Base-by-base conservation (phyloP, 2,113 vertebrate species). In the Fukomys damarensis region DNA sequence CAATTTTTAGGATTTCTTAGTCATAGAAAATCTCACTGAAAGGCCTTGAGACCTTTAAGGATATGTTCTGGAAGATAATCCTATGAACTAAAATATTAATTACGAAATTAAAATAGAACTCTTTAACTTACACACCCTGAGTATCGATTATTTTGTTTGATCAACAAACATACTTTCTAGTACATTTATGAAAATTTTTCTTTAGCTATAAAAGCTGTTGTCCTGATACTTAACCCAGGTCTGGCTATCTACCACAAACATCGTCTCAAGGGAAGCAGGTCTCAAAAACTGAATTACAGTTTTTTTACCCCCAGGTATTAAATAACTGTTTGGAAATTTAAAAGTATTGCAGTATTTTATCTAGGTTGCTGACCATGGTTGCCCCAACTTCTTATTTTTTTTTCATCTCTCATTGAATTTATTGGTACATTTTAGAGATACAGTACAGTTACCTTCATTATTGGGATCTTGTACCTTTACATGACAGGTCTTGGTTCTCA, bases 151-250 rank as follows among this genome's bases (percentile, higher is more conserved):
- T 65, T 88, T 90, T 41, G 4, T 83, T 32, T 68, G 24, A 77
- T 61, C 7, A 49, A 3, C 3, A 79, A 0, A 0, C 2, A 77
- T 6, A 24, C 1, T 72, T 2, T 70, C 0, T 20, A 26, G 17
- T 16, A 41, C 0, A 0, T 19, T 93, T 58, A 49, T 24, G 38
- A 93, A 16, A 89, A 82, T 46, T 52, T 49, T 32, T 91, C 7
- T 58, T 19, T 2, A 86, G 26, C 28, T 35, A 11, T 43, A 82
- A 79, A 86, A 58, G 5, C 17, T 10, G 2, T 52, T 66, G 89
- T 49, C 9, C 1, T 43, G 5, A 14, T 1, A 11, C 2, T 52
- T 68, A 6, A 22, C 6, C 16, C 12, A 63, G 43, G 7, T 2
- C 2, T 72, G n/a, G 1, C 3, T 6, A 16, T 19, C 19, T 7